A percentile compares a stretch with the other conserved stretches of the same genome.
Conservation (phyloP, 2,113 vertebrate genomes). For the Brachirus orientalis region DNA sequence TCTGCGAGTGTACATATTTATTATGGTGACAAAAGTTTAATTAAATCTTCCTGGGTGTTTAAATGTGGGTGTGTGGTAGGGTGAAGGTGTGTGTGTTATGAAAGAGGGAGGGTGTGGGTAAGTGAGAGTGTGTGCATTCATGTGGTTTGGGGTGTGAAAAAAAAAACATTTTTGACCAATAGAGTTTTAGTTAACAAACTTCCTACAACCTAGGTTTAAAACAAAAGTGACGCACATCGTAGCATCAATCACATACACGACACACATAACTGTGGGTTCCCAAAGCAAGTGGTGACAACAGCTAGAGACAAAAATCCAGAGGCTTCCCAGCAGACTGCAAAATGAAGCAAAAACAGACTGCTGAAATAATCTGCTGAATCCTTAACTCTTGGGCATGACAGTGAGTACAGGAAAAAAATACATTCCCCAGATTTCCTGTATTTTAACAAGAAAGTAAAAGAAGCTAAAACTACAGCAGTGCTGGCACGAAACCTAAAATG, state of each 20-base stretch:
- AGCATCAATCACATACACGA: slow-evolving; percentile 23
- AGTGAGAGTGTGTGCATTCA: background rate
- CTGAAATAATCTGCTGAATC: background rate
- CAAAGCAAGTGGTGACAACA: slow-evolving; percentile 18
- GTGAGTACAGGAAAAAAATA: background rate
- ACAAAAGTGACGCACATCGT: background rate
- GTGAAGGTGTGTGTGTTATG: background rate
- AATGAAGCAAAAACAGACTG: slow-evolving; percentile 21
- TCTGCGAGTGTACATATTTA: background rate
- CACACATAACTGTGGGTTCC: slow-evolving; percentile 18
- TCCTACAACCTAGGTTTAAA: background rate
- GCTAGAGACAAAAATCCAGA: slow-evolving; percentile 10
- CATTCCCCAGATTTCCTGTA: background rate
- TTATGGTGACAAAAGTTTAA: background rate
- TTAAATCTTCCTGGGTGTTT: background rate
- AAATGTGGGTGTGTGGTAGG: background rate
- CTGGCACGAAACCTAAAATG: background rate
- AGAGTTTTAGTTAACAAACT: background rate
- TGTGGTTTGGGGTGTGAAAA: slow-evolving; percentile 21
- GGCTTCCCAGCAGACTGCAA: slow-evolving; percentile 37
- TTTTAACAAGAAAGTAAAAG: too few species aligned
- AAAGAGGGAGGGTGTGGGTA: background rate
- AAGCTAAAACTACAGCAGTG: background rate
- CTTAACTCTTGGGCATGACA: background rate
- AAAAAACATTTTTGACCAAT: background rate